Evolutionary conservation across 2,888 invertebrate species (phyloP).

Genomic region (Microplitis manilae): DNA sequence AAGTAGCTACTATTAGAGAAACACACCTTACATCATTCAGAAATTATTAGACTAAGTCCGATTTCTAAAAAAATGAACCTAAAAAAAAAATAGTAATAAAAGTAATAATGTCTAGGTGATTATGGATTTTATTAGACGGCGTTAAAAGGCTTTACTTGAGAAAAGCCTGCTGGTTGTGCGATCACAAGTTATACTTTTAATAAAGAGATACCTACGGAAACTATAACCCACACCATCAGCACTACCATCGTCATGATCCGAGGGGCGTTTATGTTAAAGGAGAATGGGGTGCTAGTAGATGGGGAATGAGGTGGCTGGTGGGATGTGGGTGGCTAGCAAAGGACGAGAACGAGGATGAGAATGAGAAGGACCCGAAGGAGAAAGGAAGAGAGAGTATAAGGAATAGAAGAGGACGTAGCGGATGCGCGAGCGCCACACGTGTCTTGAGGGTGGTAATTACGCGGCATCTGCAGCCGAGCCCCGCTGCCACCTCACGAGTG

Average conservation of each 20-base stretch:
- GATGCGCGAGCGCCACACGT: conserved; percentile 69
- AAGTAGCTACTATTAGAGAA: too few relatives aligned
- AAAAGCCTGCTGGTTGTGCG: conserved; percentile 50
- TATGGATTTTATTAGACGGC: conserved; percentile 16
- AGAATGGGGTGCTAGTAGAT: not conserved
- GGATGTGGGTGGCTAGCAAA: too few relatives aligned
- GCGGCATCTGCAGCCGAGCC: conserved; percentile 70
- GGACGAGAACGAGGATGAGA: conserved; percentile 41
- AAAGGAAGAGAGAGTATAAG: conserved; percentile 34
- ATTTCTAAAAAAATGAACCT: too few relatives aligned
- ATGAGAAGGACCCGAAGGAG: conserved; percentile 44
- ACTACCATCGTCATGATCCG: conserved; percentile 41
- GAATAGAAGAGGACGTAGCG: conserved; percentile 45
- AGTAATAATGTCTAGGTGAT: not conserved
- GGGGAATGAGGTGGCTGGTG: not conserved
- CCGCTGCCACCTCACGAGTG: conserved; percentile 56
- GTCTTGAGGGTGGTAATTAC: conserved; percentile 72
- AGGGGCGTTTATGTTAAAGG: conserved; percentile 10
- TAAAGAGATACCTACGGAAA: conserved; percentile 63
- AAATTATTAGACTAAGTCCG: too few relatives aligned
- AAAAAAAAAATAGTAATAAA: too few relatives aligned
- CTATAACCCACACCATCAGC: conserved; percentile 47
- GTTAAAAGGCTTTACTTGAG: conserved; percentile 27
- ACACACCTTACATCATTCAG: too few relatives aligned
- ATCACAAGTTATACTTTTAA: conserved; percentile 68